Conservation (phyloP, 2,113 vertebrate genomes). For the Sturnira hondurensis region DNA sequence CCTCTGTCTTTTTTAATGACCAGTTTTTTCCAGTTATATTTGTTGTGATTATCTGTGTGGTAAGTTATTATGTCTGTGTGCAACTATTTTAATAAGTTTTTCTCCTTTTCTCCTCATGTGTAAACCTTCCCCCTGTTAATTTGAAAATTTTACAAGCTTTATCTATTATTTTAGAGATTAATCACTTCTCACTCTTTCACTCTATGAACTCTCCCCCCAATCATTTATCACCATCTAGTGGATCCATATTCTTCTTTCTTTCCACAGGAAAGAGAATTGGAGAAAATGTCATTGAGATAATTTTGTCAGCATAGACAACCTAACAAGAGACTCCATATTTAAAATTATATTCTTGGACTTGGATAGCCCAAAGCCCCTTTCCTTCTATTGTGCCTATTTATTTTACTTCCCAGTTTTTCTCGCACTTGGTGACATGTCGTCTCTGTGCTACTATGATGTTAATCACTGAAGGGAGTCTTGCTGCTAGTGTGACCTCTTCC, state of each 20-base stretch:
- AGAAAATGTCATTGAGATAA: background rate
- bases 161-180: background rate
- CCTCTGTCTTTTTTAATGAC: background rate
- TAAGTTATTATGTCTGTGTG: background rate
- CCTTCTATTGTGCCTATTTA: background rate
- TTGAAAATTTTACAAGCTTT: background rate
- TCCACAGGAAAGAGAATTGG: background rate
- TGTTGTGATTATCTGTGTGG: constrained; percentile 15
- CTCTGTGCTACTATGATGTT: background rate
- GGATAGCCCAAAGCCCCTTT: background rate
- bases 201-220: background rate
- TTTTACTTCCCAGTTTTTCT: background rate
- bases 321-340: background rate
- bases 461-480: background rate
- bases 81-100: background rate
- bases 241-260: background rate
- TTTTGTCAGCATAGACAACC: background rate
- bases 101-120: background rate
- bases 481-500: background rate
- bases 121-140: background rate
- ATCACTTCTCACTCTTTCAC: background rate
- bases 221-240: constrained; percentile 50
- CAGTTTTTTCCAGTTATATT: constrained; percentile 42
- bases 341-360: background rate
- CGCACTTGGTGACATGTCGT: background rate